Evolutionary conservation across 2,113 vertebrate species (phyloP), one percentile per base, ranked within the genome.

Genomic region (Phocoena phocoena): DNA sequence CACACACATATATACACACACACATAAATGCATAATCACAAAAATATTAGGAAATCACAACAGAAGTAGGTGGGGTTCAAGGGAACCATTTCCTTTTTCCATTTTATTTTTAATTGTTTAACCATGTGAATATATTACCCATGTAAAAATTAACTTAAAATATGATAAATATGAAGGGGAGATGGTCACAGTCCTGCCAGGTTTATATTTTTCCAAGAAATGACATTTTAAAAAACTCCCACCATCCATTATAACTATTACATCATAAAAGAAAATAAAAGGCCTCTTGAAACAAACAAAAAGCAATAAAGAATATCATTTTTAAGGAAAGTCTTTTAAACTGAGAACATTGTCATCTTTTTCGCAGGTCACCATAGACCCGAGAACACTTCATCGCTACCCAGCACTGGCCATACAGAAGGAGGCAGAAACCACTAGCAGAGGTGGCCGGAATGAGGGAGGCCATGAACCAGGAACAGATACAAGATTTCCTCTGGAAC

Each of bases 111-210:
- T 79, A 31, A 73, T 38, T 84, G 14, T 60, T 65, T 88, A 88
- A 77, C 25, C 8, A 79, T 73, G 79, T 65, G n/a, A 95, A 60
- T 82, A 5, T 71, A 95, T 89, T 84, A 31, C 14, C 11, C 14
- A 89, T 36, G 31, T 55, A 84, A 90, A 96, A 94, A 67, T 44
- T 89, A 83, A 83, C 44, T 95, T 95, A 47, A 6, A 68, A 44
- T 70, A 50, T 76, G 67, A 96, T 71, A 55, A 63, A 83, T 88
- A n/a, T 63, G 5, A 55, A 58, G 41, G 36, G 14, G 8, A 53
- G 18, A 87, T 70, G 76, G 8, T 65, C 17, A 60, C 33, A 88
- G 21, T 33, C 8, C 62, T 50, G 12, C 58, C 38, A 82, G 33
- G 7, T 81, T 87, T 81, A 47, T 74, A 47, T 55, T 82, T 81